A percentile compares a stretch with the other conserved stretches of the same genome.
phyloP scores from a whole-genome alignment of 2,797 vertebrate species.

The Mormyrops boulengeri region DNA sequence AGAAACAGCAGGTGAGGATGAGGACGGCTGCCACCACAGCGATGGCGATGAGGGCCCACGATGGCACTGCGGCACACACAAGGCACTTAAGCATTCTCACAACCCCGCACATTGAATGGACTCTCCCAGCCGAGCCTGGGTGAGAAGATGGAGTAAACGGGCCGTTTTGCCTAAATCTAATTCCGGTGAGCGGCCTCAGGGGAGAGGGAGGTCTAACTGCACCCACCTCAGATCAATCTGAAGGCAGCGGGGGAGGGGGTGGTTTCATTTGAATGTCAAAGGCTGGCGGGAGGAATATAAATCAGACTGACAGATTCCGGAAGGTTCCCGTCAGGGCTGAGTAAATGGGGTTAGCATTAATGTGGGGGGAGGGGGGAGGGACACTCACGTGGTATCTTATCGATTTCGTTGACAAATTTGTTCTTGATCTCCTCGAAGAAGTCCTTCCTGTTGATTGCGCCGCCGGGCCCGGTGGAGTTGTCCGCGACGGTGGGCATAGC shows the following conservation, averaged over 20 bases:
- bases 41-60: conserved; percentile 92
- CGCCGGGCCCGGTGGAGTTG: conserved; percentile 69
- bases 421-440: conserved; percentile 80
- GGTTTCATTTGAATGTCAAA: conserved; percentile 21
- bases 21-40: conserved; percentile 84
- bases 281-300: conserved; percentile 41
- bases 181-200: neutral
- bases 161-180: neutral
- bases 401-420: conserved; percentile 89
- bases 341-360: neutral
- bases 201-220: neutral
- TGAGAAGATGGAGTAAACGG: neutral
- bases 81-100: neutral
- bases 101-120: neutral
- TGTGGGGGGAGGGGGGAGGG: neutral
- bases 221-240: neutral
- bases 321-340: conserved; percentile 12
- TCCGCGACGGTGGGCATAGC: conserved; percentile 57
- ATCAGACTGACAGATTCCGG: conserved; percentile 53
- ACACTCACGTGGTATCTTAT: conserved; percentile 88
- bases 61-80: conserved; percentile 67
- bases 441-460: conserved; percentile 69
- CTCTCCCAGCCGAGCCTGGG: neutral
- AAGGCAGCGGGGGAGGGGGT: neutral
- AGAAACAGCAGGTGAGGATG: conserved; percentile 93